Evolutionary conservation across 2,113 vertebrate species (phyloP), one percentile per base, ranked within the genome.

Genomic region (Philantomba maxwellii): DNA sequence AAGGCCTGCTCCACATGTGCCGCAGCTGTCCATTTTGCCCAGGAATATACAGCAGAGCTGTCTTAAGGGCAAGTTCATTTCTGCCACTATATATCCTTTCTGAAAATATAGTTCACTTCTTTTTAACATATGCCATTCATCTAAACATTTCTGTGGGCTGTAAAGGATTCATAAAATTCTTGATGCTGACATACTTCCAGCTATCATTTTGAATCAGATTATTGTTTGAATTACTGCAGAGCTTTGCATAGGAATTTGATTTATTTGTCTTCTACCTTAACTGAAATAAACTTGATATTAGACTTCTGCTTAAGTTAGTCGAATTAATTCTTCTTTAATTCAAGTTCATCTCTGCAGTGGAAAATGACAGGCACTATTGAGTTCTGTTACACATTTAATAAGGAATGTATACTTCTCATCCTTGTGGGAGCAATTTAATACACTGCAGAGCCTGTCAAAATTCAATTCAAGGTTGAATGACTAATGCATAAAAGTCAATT

Each of bases 261-360:
- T 97, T 98, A 96, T 98, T 98, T 97, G 73, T 77, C 73, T 95
- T 97, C 53, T 62, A 95, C 58, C 81, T 96, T 70, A 78, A 90
- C 90, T 88, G 94, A 97, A 97, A 98, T 98, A 96, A 97, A 97
- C 95, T 97, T 97, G 93, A 36, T 94, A 97, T 97, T 96, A 97
- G 89, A 94, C 81, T 70, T 96, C 89, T 93, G 87, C 93, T 96
- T 93, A 95, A 96, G 96, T 87, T 51, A 93, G 89, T 95, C 19
- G 30, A 96, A 87, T 96, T 97, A 98, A 95, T 94, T 89, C 86
- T 94, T 80, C 92, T 95, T 98, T 86, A 96, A 97, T 96, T 96
- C 95, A 95, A 58, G 86, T 93, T 95, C 80, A 80, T 92, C 96
- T 96, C 95, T 94, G 66, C 78, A 90, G 86, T 96, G 81, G 93